Evolutionary conservation across 2,113 vertebrate genomes (phyloP), one percentile per base, ranked within the genome.

Genomic region (Daboia siamensis): DNA sequence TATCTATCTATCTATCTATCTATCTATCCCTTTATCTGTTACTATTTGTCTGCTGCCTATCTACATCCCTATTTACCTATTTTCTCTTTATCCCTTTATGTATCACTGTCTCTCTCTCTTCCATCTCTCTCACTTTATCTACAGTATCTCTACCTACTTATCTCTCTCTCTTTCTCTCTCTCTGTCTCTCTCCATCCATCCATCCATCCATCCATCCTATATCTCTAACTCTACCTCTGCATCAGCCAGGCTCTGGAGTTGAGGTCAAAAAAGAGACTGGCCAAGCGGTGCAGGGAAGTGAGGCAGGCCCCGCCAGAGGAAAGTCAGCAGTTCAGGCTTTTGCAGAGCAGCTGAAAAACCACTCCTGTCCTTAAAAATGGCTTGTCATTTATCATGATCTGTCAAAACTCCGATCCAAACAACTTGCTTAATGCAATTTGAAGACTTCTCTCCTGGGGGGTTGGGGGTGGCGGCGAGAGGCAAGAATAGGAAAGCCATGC

Each of bases 401-500:
- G 0, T 59, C 9, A 20, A 39, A 39, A 54, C 13, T 59, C 4
- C 0, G 9, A 21, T 51, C n/a, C n/a, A 61, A 54, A 21, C n/a
- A 11, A 0, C 23, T 7, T 56, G 90, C 21, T 80, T 17, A 23
- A 0, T 0, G 0, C 11, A 80, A 85, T 17, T 26, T 8, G 69
- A 93, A 94, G 93, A 0, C 0, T 52, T 69, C 88, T 55, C 89
- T 56, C 5, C 52, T 10, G 6, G 29, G 88, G 90, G 39, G 26
- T 46, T 33, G 80, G 46, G 64, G 11, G 29, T 2, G 46, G 33
- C 2, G 0, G 48, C 52, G 9, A 13, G 59, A 29, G 23, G 33
- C 17, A 2, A 39, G 20, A 26, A 59, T 0, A 0, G 20, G 0
- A 1, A 54, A 39, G 0, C 1, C 1, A 9, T 61, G 23, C n/a